Conservation (phyloP, 2,113 vertebrate genomes). For the Oreochromis tanganicae region DNA sequence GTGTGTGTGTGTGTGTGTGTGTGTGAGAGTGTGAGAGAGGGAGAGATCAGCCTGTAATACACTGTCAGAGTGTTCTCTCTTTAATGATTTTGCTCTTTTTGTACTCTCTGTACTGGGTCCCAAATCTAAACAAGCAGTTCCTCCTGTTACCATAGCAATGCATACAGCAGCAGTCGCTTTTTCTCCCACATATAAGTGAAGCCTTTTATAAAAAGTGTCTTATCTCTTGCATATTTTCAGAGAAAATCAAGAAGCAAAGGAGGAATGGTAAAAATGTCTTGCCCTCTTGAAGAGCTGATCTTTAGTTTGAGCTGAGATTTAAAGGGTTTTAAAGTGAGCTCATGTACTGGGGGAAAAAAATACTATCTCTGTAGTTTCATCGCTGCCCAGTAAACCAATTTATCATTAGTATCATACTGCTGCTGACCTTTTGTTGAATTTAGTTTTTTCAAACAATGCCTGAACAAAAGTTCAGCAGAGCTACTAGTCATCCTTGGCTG, state of each 20-base stretch:
- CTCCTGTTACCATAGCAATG: background rate
- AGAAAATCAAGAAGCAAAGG: background rate
- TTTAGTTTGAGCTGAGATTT: background rate
- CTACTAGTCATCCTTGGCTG: background rate
- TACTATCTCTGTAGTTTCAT: background rate
- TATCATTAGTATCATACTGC: background rate
- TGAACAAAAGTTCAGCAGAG: background rate
- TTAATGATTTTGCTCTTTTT: background rate
- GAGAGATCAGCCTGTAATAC: background rate
- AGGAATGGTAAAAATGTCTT: background rate
- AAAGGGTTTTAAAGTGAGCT: background rate
- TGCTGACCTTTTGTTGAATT: background rate
- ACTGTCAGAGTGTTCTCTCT: background rate
- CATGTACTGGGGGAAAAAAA: background rate
- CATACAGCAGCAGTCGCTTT: background rate
- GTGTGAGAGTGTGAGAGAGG: accelerated
- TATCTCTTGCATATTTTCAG: background rate
- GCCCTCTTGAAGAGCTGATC: background rate
- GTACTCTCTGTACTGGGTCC: background rate
- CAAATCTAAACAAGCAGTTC: background rate
- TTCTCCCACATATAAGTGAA: background rate
- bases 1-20: background rate
- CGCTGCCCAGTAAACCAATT: background rate
- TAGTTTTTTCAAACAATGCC: background rate
- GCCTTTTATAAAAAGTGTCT: background rate